Conservation (phyloP, 1,140 invertebrate species). For the Heterodera carotae region DNA sequence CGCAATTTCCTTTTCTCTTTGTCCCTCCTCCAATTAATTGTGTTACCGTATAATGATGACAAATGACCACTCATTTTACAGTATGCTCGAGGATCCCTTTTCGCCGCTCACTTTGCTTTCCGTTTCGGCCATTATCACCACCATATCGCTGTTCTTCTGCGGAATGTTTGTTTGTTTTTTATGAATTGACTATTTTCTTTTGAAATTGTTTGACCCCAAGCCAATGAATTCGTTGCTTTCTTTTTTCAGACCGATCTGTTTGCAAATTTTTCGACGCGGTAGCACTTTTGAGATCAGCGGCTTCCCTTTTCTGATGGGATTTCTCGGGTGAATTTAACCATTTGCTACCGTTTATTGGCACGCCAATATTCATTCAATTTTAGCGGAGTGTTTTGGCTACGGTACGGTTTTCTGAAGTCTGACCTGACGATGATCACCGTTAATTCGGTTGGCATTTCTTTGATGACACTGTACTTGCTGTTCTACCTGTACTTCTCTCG, state of each 20-base stretch:
- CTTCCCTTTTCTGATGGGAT: constrained; percentile 60
- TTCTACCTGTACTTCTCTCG: constrained; percentile 56
- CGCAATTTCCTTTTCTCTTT: not conserved
- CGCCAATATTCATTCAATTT: constrained; percentile 18
- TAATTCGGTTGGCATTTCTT: constrained; percentile 55
- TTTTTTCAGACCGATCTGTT: constrained; percentile 60
- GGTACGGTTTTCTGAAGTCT: constrained; percentile 59
- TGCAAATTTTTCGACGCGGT: constrained; percentile 56
- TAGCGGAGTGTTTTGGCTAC: constrained; percentile 61
- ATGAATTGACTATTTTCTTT: not conserved
- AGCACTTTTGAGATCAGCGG: constrained; percentile 60
- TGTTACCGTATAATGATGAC: not conserved
- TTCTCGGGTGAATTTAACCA: constrained; percentile 50
- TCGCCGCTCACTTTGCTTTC: constrained; percentile 57
- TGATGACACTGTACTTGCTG: constrained; percentile 54
- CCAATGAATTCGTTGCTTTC: too few relatives aligned
- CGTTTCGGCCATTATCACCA: constrained; percentile 61
- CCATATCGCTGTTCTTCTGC: constrained; percentile 63
- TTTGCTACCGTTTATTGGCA: too few relatives aligned
- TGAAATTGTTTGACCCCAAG: constrained; percentile 14
- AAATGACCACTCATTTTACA: constrained; percentile 21
- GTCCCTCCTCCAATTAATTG: not conserved
- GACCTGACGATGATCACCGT: constrained; percentile 62
- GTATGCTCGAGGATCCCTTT: constrained; percentile 43
- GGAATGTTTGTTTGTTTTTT: constrained; percentile 54